These are phyloP conservation scores for Cyrtodaria siliqua DNA, from an alignment of 2,888 invertebrate genomes.

Conservation along the genomic window DNA sequence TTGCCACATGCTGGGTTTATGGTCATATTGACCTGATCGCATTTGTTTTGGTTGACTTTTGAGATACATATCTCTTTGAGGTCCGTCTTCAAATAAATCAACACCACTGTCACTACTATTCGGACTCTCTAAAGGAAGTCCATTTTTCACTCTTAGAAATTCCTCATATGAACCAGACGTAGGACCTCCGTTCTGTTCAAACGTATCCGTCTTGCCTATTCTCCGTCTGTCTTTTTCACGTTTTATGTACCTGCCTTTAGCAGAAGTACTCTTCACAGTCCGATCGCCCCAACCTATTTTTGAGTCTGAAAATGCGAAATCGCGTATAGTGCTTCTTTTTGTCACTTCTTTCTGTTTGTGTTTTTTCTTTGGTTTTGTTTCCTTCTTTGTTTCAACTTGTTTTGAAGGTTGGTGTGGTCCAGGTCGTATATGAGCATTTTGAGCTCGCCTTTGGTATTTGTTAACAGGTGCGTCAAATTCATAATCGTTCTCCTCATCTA, in stretches of 20 bases:
- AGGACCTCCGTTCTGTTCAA: not conserved
- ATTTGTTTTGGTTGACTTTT: constrained; percentile 69
- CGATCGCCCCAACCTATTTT: constrained; percentile 71
- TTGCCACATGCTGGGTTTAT: constrained; percentile 65
- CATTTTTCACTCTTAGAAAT: constrained; percentile 62
- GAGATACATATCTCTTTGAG: constrained; percentile 36
- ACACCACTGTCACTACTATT: constrained; percentile 65
- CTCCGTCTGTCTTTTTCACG: constrained; percentile 60
- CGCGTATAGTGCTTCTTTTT: constrained; percentile 67
- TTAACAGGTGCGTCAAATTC: constrained; percentile 40
- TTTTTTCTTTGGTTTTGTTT: constrained; percentile 39
- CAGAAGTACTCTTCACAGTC: constrained; percentile 69
- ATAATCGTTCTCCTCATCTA: constrained; percentile 65
- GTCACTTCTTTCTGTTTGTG: constrained; percentile 25
- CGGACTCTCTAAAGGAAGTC: constrained; percentile 46
- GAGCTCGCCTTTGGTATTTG: constrained; percentile 1
- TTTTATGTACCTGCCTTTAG: constrained; percentile 70
- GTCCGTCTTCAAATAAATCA: constrained; percentile 35
- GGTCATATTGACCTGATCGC: constrained; percentile 34
- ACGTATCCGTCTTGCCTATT: constrained; percentile 22
- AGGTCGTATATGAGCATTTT: not conserved
- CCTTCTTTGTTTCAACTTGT: constrained; percentile 8
- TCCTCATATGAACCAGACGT: constrained; percentile 65
- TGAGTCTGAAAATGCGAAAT: constrained; percentile 67
- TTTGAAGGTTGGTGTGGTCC: not conserved